Base-by-base conservation (phyloP, 2,113 vertebrate genomes). In the Parus major region DNA sequence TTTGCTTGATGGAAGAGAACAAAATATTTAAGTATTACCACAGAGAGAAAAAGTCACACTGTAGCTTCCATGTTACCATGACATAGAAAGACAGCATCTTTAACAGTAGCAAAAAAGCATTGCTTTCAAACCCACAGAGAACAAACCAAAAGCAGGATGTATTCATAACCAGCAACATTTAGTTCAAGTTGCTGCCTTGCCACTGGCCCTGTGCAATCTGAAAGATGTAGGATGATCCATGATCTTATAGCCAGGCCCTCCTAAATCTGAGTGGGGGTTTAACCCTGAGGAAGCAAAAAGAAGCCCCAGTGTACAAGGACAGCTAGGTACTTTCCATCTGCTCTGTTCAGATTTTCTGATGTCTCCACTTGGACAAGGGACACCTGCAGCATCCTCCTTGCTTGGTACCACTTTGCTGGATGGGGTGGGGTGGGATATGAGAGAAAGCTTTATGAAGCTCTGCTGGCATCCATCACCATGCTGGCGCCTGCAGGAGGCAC, bases 401-500 rank as follows among this genome's bases (percentile, higher is more conserved):
- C 33, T n/a, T 59, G 42, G 56, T 55, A 59, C 19, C 36, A 31
- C 52, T 55, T 33, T 64, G 55, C 20, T 59, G 52, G 50, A 12
- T 63, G 49, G 42, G 78, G 5, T 84, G 66, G 66, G 29, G 1
- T 60, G 50, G 72, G 46, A 70, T 42, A 18, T 0, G 0, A 25
- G 10, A 33, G 2, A 19, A 81, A 84, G 46, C n/a, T 66, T 70
- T 59, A 46, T 4, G 5, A 65, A 90, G 39, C 41, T 59, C 57
- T 66, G 25, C 60, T 84, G 56, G 55, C 65, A 78, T 73, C n/a
- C 41, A 41, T 14, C 0, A 0, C 46, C 0, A 0, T 49, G 70
- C 27, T 0, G 0, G 60, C 0, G 0, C 46, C 35, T 70, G 69
- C 79, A 63, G 33, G 53, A 90, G 35, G 39, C 47, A 63, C 56